Conservation (phyloP, 1,140 invertebrate species). For the Halotydeus destructor region DNA sequence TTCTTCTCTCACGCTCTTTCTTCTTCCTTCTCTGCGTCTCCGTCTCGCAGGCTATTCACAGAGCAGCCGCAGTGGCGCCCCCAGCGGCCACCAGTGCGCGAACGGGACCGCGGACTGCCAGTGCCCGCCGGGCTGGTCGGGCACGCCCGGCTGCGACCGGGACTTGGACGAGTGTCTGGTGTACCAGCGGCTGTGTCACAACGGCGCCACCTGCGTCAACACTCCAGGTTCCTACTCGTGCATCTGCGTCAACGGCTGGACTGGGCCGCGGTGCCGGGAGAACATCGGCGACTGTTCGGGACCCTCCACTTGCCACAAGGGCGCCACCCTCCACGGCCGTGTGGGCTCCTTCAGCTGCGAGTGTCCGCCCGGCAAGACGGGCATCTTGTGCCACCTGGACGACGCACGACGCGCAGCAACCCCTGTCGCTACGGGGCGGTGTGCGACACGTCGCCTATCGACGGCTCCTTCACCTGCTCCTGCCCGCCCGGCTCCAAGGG, state of each 20-base stretch:
- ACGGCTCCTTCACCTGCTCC: constrained; percentile 78
- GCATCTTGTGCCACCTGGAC: constrained; percentile 76
- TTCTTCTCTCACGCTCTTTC: too few species aligned
- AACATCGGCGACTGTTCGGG: constrained; percentile 78
- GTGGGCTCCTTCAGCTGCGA: constrained; percentile 85
- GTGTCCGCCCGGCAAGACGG: constrained; percentile 83
- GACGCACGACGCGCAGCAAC: constrained; percentile 83
- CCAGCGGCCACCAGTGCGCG: too few species aligned
- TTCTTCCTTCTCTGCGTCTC: too few species aligned
- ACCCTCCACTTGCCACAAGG: constrained; percentile 79
- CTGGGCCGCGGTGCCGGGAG: constrained; percentile 63
- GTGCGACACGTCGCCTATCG: constrained; percentile 85
- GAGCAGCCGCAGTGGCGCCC: too few species aligned
- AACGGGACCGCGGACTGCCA: too few species aligned
- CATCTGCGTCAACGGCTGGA: constrained; percentile 91
- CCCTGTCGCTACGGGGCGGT: constrained; percentile 80
- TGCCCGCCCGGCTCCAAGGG: constrained; percentile 79
- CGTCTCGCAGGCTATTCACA: too few species aligned
- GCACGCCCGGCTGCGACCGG: constrained; percentile 34
- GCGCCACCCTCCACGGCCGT: constrained; percentile 82
- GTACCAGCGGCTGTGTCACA: constrained; percentile 60
- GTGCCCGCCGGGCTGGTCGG: constrained; percentile 67
- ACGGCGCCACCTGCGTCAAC: constrained; percentile 84
- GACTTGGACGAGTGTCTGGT: constrained; percentile 30
- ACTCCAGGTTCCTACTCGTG: constrained; percentile 70